Evolutionary conservation across 2,113 vertebrate genomes (phyloP).

Genomic region (Monopterus albus): DNA sequence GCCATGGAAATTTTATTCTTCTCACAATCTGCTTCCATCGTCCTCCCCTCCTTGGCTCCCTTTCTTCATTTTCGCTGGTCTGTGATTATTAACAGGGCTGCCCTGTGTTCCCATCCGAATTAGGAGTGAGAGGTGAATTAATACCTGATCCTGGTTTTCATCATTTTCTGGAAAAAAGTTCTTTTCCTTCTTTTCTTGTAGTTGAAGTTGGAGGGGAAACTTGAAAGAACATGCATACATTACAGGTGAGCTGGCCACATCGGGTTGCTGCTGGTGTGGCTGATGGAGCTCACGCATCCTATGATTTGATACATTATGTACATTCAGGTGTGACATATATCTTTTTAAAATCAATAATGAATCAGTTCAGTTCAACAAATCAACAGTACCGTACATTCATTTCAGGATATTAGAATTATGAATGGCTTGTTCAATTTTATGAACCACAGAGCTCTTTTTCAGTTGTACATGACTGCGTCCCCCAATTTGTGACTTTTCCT

Average conservation of each 20-base stretch:
- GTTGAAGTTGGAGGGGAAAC: conserved; percentile 52
- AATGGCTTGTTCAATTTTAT: too few relatives aligned
- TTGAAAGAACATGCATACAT: conserved; percentile 40
- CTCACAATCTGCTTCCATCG: conserved; percentile 67
- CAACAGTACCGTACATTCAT: too few relatives aligned
- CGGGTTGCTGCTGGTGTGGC: neutral
- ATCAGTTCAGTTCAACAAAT: too few relatives aligned
- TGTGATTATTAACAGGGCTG: conserved; percentile 61
- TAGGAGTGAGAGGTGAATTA: conserved; percentile 67
- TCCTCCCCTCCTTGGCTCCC: conserved; percentile 14
- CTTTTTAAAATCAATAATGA: too few relatives aligned
- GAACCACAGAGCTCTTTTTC: too few relatives aligned
- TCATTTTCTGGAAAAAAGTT: conserved; percentile 65
- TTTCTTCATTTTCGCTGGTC: conserved; percentile 35
- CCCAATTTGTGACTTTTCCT: too few relatives aligned
- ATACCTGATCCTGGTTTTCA: conserved; percentile 74
- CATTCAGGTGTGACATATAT: too few relatives aligned
- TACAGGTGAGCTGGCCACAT: conserved; percentile 40
- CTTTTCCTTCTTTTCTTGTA: conserved; percentile 51
- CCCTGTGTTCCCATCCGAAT: conserved; percentile 67
- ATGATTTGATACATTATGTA: neutral
- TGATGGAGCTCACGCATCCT: neutral
- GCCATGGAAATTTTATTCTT: conserved; percentile 81
- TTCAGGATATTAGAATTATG: too few relatives aligned
- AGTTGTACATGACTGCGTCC: too few relatives aligned